These are phyloP conservation scores for Drosophila serrata DNA, from an alignment of 1,140 invertebrate species.

Conservation along the genomic window DNA sequence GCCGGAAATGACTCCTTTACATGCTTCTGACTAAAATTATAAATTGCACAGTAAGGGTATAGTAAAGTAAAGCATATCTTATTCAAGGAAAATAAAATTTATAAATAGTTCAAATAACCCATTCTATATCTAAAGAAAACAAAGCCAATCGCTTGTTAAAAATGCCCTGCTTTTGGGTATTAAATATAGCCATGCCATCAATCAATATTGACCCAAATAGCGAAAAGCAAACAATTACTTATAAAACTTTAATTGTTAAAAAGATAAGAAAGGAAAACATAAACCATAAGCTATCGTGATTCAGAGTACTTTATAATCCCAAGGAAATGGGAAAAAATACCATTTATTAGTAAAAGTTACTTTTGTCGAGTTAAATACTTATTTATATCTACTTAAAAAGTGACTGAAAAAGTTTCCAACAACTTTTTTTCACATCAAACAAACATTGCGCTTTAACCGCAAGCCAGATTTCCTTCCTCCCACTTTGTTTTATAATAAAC, in stretches of 20 bases:
- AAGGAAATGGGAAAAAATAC: not conserved
- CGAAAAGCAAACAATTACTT: slow-evolving; percentile 44
- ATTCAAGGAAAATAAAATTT: not conserved
- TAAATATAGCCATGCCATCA: slow-evolving; percentile 39
- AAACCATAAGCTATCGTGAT: slow-evolving; percentile 23
- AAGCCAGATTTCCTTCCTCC: slow-evolving; percentile 22
- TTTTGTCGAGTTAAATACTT: slow-evolving; percentile 19
- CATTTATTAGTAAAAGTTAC: slow-evolving; percentile 43
- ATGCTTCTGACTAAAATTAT: too few relatives aligned
- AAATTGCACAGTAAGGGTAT: too few relatives aligned
- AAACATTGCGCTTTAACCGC: slow-evolving; percentile 20
- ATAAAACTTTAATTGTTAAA: slow-evolving; percentile 14
- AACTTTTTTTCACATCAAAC: slow-evolving; percentile 20
- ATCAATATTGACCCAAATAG: slow-evolving; percentile 68
- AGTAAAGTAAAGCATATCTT: not conserved
- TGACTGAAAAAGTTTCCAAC: slow-evolving; percentile 28
- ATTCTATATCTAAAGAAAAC: slow-evolving; percentile 3
- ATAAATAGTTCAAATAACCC: not conserved
- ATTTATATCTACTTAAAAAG: slow-evolving; percentile 29
- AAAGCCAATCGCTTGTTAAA: slow-evolving; percentile 24
- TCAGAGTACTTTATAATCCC: slow-evolving; percentile 26
- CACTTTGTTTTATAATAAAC: slow-evolving; percentile 56
- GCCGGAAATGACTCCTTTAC: too few relatives aligned
- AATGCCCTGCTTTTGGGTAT: slow-evolving; percentile 19
- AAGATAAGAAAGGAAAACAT: slow-evolving; percentile 18